Evolutionary conservation across 2,888 invertebrate genomes (phyloP).

Genomic region (Aphidoletes aphidimyza): DNA sequence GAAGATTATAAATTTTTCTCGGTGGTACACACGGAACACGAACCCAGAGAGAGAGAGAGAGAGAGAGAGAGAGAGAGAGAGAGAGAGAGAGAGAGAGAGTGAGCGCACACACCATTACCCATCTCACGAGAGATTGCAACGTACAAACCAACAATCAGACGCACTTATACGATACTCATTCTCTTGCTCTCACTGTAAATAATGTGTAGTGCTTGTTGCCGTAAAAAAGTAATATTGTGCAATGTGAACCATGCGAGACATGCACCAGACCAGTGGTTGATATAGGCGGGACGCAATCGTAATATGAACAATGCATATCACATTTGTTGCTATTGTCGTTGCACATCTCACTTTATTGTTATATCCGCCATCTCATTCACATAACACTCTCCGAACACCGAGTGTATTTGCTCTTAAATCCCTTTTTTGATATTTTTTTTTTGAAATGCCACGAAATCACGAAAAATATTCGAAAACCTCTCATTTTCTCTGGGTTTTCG

Average conservation of each 20-base stretch:
- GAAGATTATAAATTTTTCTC: conserved; percentile 55
- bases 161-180: not conserved
- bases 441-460: conserved; percentile 39
- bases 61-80: not conserved
- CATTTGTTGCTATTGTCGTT: conserved; percentile 29
- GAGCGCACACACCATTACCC: not conserved
- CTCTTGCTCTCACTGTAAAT: conserved; percentile 4
- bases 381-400: not conserved
- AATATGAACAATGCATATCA: conserved; percentile 43
- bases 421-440: not conserved
- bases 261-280: conserved; percentile 17
- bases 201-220: not conserved
- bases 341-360: not conserved
- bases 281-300: conserved; percentile 31
- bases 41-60: not conserved
- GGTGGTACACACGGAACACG: too few species aligned
- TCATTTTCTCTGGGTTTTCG: not conserved
- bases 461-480: conserved; percentile 29
- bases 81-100: not conserved
- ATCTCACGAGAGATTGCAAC: conserved; percentile 2
- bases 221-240: conserved; percentile 24
- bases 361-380: conserved; percentile 6
- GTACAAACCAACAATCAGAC: not conserved
- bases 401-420: not conserved
- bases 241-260: not conserved